A percentile compares a stretch with the other conserved stretches of the same genome.
phyloP scores from a whole-genome alignment of 2,888 invertebrate species.

The Octonoba sinensis region DNA sequence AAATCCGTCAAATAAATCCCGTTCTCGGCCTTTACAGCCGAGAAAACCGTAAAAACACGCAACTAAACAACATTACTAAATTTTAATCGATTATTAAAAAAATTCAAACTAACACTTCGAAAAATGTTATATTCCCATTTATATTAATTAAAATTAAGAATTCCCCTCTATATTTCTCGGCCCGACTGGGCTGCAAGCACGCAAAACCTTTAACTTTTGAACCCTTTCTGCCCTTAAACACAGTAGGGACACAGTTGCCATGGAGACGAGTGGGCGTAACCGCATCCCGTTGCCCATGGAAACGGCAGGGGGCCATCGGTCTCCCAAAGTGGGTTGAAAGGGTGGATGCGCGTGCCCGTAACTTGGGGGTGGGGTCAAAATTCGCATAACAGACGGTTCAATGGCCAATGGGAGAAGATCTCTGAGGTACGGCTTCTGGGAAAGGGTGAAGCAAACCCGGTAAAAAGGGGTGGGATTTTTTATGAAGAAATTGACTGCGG shows the following conservation, averaged over 20 bases:
- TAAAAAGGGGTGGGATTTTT: conserved; percentile 1
- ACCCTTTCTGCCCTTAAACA: conserved; percentile 7
- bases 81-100: too few relatives aligned
- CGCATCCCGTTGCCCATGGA: conserved; percentile 33
- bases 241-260: conserved; percentile 4
- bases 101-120: too few relatives aligned
- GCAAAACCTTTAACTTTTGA: conserved; percentile 16
- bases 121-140: too few relatives aligned
- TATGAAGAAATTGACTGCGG: background rate
- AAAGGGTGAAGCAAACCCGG: background rate
- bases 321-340: conserved; percentile 23
- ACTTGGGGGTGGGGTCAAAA: conserved; percentile 29
- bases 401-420: conserved; percentile 29
- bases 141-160: too few relatives aligned
- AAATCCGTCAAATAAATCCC: too few relatives aligned
- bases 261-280: conserved; percentile 35
- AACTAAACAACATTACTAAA: too few relatives aligned
- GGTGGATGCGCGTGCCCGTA: conserved; percentile 1
- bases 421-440: conserved; percentile 16
- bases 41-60: too few relatives aligned
- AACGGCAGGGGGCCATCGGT: conserved; percentile 9
- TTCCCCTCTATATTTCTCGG: too few relatives aligned
- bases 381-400: conserved; percentile 35
- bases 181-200: background rate
- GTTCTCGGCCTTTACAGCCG: too few relatives aligned